Percentiles rank a stretch among this genome's conserved stretches.
phyloP scores from a whole-genome alignment of 2,888 invertebrate species.

The Coelinius sp. region DNA sequence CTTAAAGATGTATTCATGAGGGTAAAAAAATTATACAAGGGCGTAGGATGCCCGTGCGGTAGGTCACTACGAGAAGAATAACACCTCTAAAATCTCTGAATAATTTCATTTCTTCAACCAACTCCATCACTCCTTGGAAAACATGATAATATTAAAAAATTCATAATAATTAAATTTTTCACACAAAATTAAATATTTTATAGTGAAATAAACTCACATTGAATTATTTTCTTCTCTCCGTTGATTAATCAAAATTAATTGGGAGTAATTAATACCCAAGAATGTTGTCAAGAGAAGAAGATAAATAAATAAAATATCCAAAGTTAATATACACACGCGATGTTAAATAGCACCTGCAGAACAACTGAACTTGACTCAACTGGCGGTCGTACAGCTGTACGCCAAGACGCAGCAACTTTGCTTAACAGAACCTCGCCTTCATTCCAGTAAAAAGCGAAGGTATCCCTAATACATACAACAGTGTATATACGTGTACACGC shows the following conservation, averaged over 20 bases:
- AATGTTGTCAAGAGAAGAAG: not conserved
- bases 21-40: not conserved
- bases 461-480: slow-evolving; percentile 26
- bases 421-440: slow-evolving; percentile 40
- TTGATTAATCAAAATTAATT: not conserved
- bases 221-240: not conserved
- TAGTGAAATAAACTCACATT: too few species aligned
- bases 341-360: slow-evolving; percentile 24
- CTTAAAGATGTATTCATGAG: too few species aligned
- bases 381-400: slow-evolving; percentile 33
- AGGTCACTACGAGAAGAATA: slow-evolving; percentile 42
- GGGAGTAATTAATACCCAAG: not conserved
- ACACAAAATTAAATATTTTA: too few species aligned
- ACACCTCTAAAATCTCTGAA: too few species aligned
- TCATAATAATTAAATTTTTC: too few species aligned
- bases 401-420: slow-evolving; percentile 41
- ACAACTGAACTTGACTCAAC: slow-evolving; percentile 38
- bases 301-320: not conserved
- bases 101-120: too few species aligned
- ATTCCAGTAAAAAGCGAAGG: slow-evolving; percentile 27
- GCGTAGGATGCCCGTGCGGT: slow-evolving; percentile 38
- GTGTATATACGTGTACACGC: not conserved
- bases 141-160: too few species aligned
- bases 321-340: not conserved
- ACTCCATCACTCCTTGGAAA: too few species aligned